Base-by-base conservation (phyloP, 2,797 vertebrate genomes). In the Mergus octosetaceus region DNA sequence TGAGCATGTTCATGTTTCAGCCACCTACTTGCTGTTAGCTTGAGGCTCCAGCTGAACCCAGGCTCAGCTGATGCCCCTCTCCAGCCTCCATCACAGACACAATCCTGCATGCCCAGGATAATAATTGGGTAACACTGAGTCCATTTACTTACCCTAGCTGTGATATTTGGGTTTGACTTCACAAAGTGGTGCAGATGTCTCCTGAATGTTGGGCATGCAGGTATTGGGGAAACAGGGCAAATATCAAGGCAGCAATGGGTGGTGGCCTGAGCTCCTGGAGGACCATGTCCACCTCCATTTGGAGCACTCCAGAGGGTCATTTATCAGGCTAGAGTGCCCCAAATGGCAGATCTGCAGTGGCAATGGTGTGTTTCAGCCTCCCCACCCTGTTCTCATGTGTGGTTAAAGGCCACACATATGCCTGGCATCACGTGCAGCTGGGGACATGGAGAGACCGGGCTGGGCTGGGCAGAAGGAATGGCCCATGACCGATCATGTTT, bases 41-140 rank as follows among this genome's bases (percentile, higher is more conserved):
- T 27, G 6, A 0, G 0, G 2, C 10, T 38, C 47, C 60, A n/a
- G 13, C 0, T 0, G 39, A 81, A 60, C 7, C 41, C 6, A 56
- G 11, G 25, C 16, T 34, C 9, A 13, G 8, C 25, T 47, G 24
- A 27, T 86, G 78, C 72, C 85, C 58, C 15, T 41, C 45, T 84
- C 2, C 0, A 57, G 22, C 8, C 9, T 88, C 66, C n/a, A 11
- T 36, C 0, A 0, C 16, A 41, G 28, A 12, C 0, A 1, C 6
- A 12, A 68, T 3, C 8, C 7, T 13, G 11, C 2, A 0, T 18
- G 10, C 20, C 34, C 4, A 4, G 19, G n/a, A 71, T 25, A 51
- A 25, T 25, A 51, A 51, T 25, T 14, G 13, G 4, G 4, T 6
- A 53, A 51, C 27, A 64, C 62, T 28, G 51, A 89, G 9, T 13